Base-by-base conservation (phyloP, 2,113 vertebrate genomes). In the Larimichthys polyactis region DNA sequence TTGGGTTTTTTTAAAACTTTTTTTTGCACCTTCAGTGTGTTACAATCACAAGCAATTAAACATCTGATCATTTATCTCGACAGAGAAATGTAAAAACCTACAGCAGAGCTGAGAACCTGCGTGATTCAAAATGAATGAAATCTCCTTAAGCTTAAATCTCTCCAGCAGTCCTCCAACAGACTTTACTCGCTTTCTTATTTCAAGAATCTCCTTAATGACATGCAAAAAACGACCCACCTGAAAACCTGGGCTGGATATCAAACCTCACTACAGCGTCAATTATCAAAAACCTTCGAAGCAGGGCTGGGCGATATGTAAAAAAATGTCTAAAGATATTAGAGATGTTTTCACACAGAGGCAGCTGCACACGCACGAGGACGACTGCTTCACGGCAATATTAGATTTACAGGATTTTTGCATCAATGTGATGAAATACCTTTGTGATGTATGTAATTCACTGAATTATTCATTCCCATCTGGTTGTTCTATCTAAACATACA, bases 31-130 rank as follows among this genome's bases (percentile, higher is more conserved):
- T 88, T 91, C 82, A 83, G 73, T 85, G 88, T 91, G 76, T 83
- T 79, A 92, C 88, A 92, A 84, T 92, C 91, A 90, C 86, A 84
- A 89, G 70, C 59, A 90, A 65, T 69, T 59, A 75, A 83, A 88
- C 57, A 73, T 62, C 36, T 69, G 44, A 68, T 75, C 1, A 3
- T 83, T 88, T 44, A 59, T 75, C 22, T 79, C 66, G 67, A 40
- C 66, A 66, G 44, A 77, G 32, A 76, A 84, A 77, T 11, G 6
- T 46, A 69, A 77, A 75, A 66, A 27, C 60, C 36, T 60, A 91
- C 76, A 85, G 74, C 55, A 82, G 60, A 81, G 68, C 14, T 51
- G 12, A 67, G 72, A 82, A 71, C 32, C 83, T 65, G 78, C 71
- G 60, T 40, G 66, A 59, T 55, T 75, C 22, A 17, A 79, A 75